phyloP scores from a whole-genome alignment of 2,113 vertebrate species.

The Microtus richardsoni region DNA sequence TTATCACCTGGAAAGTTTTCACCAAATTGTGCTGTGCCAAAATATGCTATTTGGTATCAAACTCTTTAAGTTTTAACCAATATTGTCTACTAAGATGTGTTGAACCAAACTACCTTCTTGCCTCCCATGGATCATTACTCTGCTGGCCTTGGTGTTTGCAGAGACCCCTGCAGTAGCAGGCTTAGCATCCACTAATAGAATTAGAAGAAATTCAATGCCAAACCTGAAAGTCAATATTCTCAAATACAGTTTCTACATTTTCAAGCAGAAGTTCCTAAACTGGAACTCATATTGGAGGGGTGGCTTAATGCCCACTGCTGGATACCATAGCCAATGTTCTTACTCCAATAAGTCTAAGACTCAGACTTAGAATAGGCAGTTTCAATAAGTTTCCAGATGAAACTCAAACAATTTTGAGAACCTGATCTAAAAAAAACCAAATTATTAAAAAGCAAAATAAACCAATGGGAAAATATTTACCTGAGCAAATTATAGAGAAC shows the following conservation, averaged over 20 bases:
- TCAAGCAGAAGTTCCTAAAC: conserved; percentile 1
- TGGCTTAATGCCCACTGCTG: background rate
- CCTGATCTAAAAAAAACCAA: background rate
- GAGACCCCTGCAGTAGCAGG: background rate
- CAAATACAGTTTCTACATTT: background rate
- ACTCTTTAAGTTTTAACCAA: background rate
- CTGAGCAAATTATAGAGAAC: background rate
- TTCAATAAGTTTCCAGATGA: background rate
- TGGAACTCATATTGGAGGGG: background rate
- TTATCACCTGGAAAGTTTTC: background rate
- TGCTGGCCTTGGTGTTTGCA: background rate
- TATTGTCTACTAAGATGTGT: background rate
- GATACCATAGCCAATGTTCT: background rate
- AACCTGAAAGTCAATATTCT: background rate
- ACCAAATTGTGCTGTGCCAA: background rate
- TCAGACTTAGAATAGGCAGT: background rate
- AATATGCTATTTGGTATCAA: background rate
- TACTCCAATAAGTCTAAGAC: background rate
- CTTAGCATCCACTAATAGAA: background rate
- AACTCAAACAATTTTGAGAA: background rate
- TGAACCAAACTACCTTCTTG: background rate
- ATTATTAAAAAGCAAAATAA: conserved; percentile 33
- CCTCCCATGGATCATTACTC: background rate
- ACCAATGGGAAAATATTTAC: background rate
- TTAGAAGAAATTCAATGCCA: background rate